These are phyloP conservation scores for Dufourea novaeangliae DNA, from an alignment of 1,140 invertebrate species.

Conservation along the genomic window DNA sequence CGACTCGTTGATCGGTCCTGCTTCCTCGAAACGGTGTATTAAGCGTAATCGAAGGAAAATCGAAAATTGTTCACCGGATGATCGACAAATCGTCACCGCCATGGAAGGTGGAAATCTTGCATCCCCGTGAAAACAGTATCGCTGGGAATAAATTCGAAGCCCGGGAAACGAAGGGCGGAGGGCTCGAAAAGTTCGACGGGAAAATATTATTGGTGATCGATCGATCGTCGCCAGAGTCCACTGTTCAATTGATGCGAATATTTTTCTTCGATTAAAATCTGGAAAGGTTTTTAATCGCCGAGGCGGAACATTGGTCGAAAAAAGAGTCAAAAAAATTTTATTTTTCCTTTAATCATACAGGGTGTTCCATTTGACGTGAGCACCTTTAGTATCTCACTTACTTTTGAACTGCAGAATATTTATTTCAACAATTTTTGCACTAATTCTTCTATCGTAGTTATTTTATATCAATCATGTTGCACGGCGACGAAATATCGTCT, in stretches of 20 bases:
- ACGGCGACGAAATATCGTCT: no score
- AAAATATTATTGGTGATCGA: constrained; percentile 32
- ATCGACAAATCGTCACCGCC: neutral
- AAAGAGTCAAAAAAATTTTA: no score
- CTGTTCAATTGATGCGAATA: constrained; percentile 41
- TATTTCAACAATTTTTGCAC: no score
- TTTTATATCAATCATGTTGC: no score
- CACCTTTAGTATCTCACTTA: no score
- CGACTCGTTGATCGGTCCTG: neutral
- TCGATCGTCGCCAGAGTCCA: neutral
- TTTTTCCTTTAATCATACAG: no score
- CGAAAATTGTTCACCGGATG: neutral
- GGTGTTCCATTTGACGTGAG: no score
- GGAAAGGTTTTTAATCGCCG: constrained; percentile 47
- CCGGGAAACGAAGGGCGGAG: neutral
- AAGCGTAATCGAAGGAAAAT: no score
- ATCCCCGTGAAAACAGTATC: neutral
- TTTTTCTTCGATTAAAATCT: constrained; percentile 55
- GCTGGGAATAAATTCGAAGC: constrained; percentile 5
- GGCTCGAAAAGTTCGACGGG: neutral
- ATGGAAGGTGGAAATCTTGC: constrained; percentile 33
- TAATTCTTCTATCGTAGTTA: no score
- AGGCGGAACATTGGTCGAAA: constrained; percentile 1
- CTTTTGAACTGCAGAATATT: no score
- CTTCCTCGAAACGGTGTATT: no score